Base-by-base conservation (phyloP, 2,797 vertebrate species). In the Rhincodon typus region DNA sequence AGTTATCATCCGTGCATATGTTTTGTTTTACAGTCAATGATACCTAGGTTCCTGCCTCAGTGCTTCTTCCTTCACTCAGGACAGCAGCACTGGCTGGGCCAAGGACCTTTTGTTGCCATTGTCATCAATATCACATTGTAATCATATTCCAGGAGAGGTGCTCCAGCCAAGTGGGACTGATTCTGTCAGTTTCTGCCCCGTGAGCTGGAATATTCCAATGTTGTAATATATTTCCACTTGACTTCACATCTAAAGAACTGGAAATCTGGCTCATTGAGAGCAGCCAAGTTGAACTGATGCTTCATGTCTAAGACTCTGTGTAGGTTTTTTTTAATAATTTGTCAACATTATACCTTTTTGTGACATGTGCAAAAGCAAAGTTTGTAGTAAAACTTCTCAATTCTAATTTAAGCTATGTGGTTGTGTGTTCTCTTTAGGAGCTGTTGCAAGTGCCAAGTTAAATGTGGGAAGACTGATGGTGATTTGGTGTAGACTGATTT, bases 391-490 rank as follows among this genome's bases (percentile, higher is more conserved):
- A 34, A 95, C 46, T 95, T 72, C 50, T 42, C 25, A 34, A 70
- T 77, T 77, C 94, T 53, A 53, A 72, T 17, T 69, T 74, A 30
- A 95, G 6, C 1, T 42, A 50, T 53, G 30, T 46, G 42, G 25
- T 50, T 50, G 72, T 94, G 69, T 50, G 67, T 50, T 25, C 96
- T 96, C 96, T 96, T 94, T 96, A 96, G 96, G 94, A 84, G 94
- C 91, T 82, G 86, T 94, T 95, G 62, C 96, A 87, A 96, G 96
- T 70, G 96, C 95, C 96, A 96, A 66, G 82, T 70, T 90, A 96
- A 96, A 96, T 96, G 95, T 42, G 69, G 66, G 90, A 96, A 95
- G 95, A 96, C 88, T 0, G 10, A 95, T 1, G 94, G 95, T 95
- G 69, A 88, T 96, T 96, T 91, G 23, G 74, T 70, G 95, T 93